A percentile compares a stretch with the other conserved stretches of the same genome.
These are phyloP conservation scores for Peromyscus polionotus DNA, from an alignment of 2,113 vertebrate genomes.

Conservation along the genomic window DNA sequence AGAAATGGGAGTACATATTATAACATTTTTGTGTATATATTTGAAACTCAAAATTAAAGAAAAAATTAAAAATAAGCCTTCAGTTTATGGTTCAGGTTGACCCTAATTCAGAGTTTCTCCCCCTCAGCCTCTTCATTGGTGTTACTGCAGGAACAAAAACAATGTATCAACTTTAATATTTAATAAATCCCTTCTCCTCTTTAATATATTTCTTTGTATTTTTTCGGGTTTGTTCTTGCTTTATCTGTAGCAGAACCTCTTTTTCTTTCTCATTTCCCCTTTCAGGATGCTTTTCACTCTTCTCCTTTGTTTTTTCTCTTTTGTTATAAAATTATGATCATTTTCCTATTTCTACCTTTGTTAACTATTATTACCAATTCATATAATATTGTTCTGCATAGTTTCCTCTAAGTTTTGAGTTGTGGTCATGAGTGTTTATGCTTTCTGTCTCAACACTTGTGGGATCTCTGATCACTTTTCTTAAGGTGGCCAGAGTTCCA, in stretches of 20 bases:
- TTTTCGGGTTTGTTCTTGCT: background rate
- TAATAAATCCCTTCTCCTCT: background rate
- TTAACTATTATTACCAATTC: background rate
- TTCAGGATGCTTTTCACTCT: background rate
- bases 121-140: background rate
- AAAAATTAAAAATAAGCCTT: background rate
- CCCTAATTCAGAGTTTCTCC: background rate
- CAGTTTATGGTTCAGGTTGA: background rate
- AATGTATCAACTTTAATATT: background rate
- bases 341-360: background rate
- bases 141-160: background rate
- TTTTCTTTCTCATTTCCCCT: background rate
- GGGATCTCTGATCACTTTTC: background rate
- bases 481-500: background rate
- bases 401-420: background rate
- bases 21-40: background rate
- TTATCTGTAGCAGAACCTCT: background rate
- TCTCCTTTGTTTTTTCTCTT: background rate
- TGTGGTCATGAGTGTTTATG: background rate
- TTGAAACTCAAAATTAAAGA: background rate
- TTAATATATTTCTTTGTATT: background rate
- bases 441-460: background rate
- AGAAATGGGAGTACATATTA: background rate
- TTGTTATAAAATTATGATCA: background rate
- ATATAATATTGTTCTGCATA: background rate